Evolutionary conservation across 2,113 vertebrate genomes (phyloP), one percentile per base, ranked within the genome.

Genomic region (Atlantisia rogersi): DNA sequence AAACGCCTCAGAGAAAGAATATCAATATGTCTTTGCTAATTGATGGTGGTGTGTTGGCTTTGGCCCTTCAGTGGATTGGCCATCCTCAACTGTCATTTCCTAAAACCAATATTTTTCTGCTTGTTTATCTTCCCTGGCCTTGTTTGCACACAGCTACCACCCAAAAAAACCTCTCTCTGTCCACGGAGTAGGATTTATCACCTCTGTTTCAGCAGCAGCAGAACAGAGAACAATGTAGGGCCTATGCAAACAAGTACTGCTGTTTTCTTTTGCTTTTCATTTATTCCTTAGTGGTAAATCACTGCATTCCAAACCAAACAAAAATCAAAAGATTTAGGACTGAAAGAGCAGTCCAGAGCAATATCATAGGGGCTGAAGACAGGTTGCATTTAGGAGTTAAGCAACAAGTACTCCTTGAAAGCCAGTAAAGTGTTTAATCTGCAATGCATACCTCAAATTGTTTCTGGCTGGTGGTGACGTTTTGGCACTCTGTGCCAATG

Each of bases 191-290:
- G 85, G 83, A 94, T 96, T 93, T 93, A 86, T 94, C 17, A 8
- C 80, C 71, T 73, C 88, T 68, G 22, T 64, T 95, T 84, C 77
- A 69, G 88, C 10, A 92, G 94, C 80, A 92, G 80, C 82, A 93
- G 64, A 82, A 26, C 70, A 73, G 48, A 73, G 84, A 93, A 93
- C 88, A 94, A 92, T 81, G 67, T 15, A 71, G 40, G 86, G 44
- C 88, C 94, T 94, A 73, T 65, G 39, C 77, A 96, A 94, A 92
- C 82, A 91, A 71, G 56, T 12, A 16, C 39, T 12, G 73, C 29
- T 68, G 64, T 81, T 93, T 94, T 84, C 77, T 84, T 96, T 92
- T 73, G 77, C 83, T 85, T 94, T 94, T 73, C 89, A 46, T 84
- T 93, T 84, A 87, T 90, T 86, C 83, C 77, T 87, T 32, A 37